Base-by-base conservation (phyloP, 2,888 invertebrate genomes). In the Drosophila siamana region DNA sequence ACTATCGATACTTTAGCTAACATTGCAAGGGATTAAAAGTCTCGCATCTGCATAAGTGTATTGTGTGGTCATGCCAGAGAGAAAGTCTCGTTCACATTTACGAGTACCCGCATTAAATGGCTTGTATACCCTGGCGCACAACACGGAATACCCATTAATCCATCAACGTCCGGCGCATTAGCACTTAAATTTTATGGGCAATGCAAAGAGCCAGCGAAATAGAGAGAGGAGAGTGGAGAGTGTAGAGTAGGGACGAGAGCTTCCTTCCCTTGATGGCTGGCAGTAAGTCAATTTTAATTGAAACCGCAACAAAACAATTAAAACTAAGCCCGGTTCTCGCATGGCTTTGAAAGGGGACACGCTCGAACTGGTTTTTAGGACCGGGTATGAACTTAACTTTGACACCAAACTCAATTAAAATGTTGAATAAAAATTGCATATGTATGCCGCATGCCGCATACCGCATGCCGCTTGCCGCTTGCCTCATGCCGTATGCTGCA, bases 241-340 rank as follows among this genome's bases (percentile, higher is more conserved):
- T 26, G 19, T n/a, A 33, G n/a, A 33, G 33, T 33, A 24, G 16
- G 9, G 28, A n/a, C n/a, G 22, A n/a, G n/a, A 4, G 9, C 24
- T 38, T 19, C n/a, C 24, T 38, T 19, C n/a, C 8, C 30, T 22
- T 51, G 19, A 44, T 48, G 41, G 44, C 36, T 16, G 59, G 44
- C 55, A 52, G 55, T 69, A 69, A 79, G 88, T 85, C 79, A 79
- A 79, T 87, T 83, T 87, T 74, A 83, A 83, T 81, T 74, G 82
- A 85, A 83, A 85, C 83, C 80, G 65, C 80, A 85, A 74, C 83
- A 74, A 85, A 85, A 83, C 88, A 82, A 83, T 83, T 83, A 87
- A 81, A 84, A 66, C 71, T 68, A 78, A 82, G 81, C 81, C 55
- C 74, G 38, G 56, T 36, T 36, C 36, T 41, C 28, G 28, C 28